Evolutionary conservation across 2,888 invertebrate genomes (phyloP).

Genomic region (Danaus chrysippus): DNA sequence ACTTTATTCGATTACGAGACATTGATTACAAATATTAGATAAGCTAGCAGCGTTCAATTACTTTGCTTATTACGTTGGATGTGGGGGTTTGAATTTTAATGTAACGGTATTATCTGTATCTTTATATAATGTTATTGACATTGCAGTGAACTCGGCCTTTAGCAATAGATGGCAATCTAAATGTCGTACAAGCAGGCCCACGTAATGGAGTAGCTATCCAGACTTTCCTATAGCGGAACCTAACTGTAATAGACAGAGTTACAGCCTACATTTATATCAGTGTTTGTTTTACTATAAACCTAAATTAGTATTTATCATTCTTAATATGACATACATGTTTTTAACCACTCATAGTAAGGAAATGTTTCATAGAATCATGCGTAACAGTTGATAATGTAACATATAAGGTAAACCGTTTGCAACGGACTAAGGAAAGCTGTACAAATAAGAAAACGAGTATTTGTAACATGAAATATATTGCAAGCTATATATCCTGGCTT

Average conservation of each 20-base stretch:
- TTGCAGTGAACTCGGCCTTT: constrained; percentile 42
- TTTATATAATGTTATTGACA: constrained; percentile 29
- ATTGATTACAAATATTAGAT: constrained; percentile 47
- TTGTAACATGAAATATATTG: not conserved
- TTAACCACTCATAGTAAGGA: too few relatives aligned
- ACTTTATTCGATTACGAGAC: constrained; percentile 41
- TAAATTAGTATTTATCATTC: constrained; percentile 6
- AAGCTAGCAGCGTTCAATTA: constrained; percentile 45
- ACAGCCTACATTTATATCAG: constrained; percentile 24
- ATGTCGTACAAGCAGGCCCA: constrained; percentile 51
- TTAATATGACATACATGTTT: not conserved
- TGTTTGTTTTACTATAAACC: constrained; percentile 11
- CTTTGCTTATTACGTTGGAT: constrained; percentile 46
- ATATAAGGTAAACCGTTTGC: too few relatives aligned
- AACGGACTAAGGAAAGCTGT: too few relatives aligned
- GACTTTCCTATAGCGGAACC: constrained; percentile 45
- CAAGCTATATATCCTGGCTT: not conserved
- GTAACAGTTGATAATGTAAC: not conserved
- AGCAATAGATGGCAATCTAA: constrained; percentile 57
- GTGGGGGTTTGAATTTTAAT: constrained; percentile 50
- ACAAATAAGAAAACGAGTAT: too few relatives aligned
- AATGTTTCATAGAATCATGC: not conserved
- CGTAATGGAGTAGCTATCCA: constrained; percentile 58
- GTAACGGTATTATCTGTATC: constrained; percentile 43
- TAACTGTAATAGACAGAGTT: constrained; percentile 30